These are phyloP conservation scores for Urosaurus nigricauda DNA, from an alignment of 2,797 vertebrate species.

Conservation along the genomic window DNA sequence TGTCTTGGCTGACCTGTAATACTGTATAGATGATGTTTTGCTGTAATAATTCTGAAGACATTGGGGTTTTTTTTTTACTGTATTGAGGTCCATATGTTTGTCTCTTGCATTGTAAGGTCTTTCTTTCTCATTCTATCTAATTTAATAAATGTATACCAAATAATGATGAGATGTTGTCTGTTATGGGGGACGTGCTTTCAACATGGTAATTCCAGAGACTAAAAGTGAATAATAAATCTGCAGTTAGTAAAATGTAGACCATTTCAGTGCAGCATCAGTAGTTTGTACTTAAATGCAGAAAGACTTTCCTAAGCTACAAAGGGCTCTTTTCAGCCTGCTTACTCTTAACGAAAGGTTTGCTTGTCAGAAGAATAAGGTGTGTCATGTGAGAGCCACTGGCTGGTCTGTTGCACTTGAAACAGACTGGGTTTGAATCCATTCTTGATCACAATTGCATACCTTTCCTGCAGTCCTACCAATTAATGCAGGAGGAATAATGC, in stretches of 20 bases:
- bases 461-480: too few species aligned
- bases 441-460: not conserved
- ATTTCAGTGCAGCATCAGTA: not conserved
- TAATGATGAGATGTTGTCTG: conserved; percentile 45
- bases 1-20: conserved; percentile 70
- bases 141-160: conserved; percentile 79
- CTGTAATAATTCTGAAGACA: conserved; percentile 73
- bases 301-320: not conserved
- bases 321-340: not conserved
- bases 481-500: not conserved
- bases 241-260: not conserved
- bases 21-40: conserved; percentile 65
- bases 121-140: conserved; percentile 72
- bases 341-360: too few species aligned
- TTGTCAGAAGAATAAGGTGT: not conserved
- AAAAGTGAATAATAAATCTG: not conserved
- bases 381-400: not conserved
- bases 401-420: not conserved
- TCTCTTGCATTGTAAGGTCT: conserved; percentile 77
- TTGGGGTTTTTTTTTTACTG: conserved; percentile 55
- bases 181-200: not conserved
- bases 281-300: not conserved
- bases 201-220: not conserved
- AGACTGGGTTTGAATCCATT: not conserved
- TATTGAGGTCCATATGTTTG: conserved; percentile 61